Base-by-base conservation (phyloP, 2,113 vertebrate genomes). In the Actinemys pallida region DNA sequence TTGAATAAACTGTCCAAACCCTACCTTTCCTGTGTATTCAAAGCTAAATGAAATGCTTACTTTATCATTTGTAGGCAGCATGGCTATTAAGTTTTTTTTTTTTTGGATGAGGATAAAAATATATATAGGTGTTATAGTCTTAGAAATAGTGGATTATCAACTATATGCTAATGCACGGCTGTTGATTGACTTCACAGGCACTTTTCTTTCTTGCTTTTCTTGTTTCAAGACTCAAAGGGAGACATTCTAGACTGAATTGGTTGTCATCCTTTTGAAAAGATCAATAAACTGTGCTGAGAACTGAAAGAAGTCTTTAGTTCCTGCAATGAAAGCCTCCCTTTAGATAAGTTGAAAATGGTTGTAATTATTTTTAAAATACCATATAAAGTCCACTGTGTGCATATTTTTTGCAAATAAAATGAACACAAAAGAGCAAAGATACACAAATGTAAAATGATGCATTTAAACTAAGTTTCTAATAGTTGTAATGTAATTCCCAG, bases 401-500 rank as follows among this genome's bases (percentile, higher is more conserved):
- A 35, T 96, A 90, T 81, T 93, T 97, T 89, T 97, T 59, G 29
- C 8, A 96, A 52, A 92, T 65, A 95, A 97, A 93, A 16, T 88
- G 91, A 97, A 95, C 52, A 81, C 35, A 95, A 97, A 87, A 92
- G 86, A 96, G 8, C 10, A 91, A 97, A 93, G 39, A 96, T 81
- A 3, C 84, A 93, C 86, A 92, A 97, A 97, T 94, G 42, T 90
- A 96, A 98, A 94, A 95, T 83, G 81, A 93, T 95, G 86, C 65
- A 94, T 81, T 88, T 92, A 96, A 98, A 94, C 57, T 96, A 75
- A 90, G 50, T 96, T 98, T 98, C 96, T 92, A 97, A 96, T 95
- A 97, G 96, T 96, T 90, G 76, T 96, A 97, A 97, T 96, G 90
- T 82, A 98, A 97, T 98, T 98, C 95, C 97, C 90, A 84, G 89